phyloP scores from a whole-genome alignment of 2,113 vertebrate species.

The Zosterops pallidus region DNA sequence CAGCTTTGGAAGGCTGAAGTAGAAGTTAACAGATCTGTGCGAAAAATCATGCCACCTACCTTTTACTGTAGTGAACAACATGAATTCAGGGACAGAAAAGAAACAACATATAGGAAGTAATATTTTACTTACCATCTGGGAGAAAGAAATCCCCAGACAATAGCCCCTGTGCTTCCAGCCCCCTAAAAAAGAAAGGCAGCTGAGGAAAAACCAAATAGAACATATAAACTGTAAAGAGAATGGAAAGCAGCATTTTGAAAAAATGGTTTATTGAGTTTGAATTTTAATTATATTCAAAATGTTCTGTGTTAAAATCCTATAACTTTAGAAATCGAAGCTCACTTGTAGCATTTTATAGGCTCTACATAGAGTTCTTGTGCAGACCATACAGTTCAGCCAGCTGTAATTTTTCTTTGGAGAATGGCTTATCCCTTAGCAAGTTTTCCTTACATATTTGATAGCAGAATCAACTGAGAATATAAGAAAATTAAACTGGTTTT shows the following conservation, averaged over 20 bases:
- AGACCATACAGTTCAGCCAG: neutral
- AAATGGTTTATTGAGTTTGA: neutral
- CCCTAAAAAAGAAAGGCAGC: neutral
- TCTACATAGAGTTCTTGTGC: neutral
- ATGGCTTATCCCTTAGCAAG: neutral
- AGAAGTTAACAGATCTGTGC: neutral
- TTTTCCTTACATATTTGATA: neutral
- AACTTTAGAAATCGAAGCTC: neutral
- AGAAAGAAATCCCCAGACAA: neutral
- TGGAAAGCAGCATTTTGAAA: neutral
- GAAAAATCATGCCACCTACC: neutral
- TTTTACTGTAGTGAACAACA: neutral
- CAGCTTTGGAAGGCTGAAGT: neutral
- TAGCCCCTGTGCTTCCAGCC: neutral
- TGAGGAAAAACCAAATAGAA: neutral
- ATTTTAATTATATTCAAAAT: neutral
- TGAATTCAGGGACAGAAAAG: neutral
- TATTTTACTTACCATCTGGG: conserved; percentile 2
- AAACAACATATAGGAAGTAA: neutral
- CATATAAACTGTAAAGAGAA: neutral
- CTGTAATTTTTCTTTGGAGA: neutral
- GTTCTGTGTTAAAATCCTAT: neutral
- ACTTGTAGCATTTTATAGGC: neutral
- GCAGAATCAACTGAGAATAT: neutral
- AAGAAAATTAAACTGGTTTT: neutral